phyloP scores from a whole-genome alignment of 2,113 vertebrate genomes.

The Platanista minor region DNA sequence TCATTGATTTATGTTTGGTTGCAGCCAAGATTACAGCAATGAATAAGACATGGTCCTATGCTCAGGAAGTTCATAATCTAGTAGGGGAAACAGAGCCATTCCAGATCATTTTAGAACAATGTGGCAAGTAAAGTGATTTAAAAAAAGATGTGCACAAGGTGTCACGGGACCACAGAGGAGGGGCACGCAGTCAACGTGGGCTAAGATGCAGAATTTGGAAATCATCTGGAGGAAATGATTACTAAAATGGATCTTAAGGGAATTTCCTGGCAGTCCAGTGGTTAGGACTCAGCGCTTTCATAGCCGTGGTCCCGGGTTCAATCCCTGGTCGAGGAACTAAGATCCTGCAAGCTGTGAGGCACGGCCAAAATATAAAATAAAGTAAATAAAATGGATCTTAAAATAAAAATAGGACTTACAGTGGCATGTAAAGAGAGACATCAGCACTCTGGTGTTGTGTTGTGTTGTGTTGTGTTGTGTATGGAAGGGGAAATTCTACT shows the following conservation, averaged over 20 bases:
- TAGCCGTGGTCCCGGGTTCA: not conserved
- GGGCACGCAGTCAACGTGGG: not conserved
- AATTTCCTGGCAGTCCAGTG: not conserved
- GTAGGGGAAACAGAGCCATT: not conserved
- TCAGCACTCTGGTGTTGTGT: not conserved
- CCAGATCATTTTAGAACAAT: not conserved
- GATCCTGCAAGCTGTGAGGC: not conserved
- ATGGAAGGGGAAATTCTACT: not conserved
- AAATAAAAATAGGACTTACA: not conserved
- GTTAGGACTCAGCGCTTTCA: not conserved
- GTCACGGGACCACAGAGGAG: not conserved
- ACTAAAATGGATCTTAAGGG: not conserved
- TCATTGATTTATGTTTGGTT: not conserved
- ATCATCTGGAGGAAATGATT: not conserved
- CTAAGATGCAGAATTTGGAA: not conserved
- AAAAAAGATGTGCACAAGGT: not conserved
- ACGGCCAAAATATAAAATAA: not conserved
- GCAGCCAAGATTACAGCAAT: conserved; percentile 8
- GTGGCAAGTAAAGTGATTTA: not conserved
- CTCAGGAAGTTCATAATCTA: conserved; percentile 9
- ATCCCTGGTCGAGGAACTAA: not conserved
- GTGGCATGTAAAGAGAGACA: not conserved
- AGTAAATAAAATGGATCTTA: not conserved
- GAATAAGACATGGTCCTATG: not conserved
- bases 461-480: not conserved